A percentile compares a stretch with the other conserved stretches of the same genome.
Evolutionary conservation across 2,113 vertebrate species (phyloP).

Genomic region (Zapus hudsonius): DNA sequence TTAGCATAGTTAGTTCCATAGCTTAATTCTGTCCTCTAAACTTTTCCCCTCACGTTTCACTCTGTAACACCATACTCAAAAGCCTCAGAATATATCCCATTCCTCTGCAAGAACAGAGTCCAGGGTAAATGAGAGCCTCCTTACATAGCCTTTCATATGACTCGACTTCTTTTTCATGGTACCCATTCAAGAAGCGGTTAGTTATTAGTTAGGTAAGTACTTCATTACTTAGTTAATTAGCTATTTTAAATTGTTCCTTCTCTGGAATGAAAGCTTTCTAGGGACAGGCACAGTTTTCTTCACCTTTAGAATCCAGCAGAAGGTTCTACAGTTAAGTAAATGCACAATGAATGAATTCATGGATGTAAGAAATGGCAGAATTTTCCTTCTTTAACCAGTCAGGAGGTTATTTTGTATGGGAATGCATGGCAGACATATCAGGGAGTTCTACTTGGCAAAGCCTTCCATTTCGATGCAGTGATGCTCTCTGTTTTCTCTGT

Average conservation of each 20-base stretch:
- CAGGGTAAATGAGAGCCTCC: neutral
- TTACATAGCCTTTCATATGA: neutral
- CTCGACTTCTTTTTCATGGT: neutral
- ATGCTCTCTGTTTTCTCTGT: neutral
- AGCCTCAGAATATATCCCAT: neutral
- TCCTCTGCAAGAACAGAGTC: neutral
- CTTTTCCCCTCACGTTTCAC: neutral
- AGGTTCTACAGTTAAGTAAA: neutral
- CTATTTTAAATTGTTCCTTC: neutral
- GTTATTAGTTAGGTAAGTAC: neutral
- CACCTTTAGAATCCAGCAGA: neutral
- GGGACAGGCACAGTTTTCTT: neutral
- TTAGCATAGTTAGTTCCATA: too few relatives aligned
- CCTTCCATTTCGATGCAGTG: neutral
- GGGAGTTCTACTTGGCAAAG: neutral
- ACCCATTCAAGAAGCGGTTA: neutral
- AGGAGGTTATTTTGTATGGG: neutral
- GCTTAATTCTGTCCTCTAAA: neutral
- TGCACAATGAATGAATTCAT: neutral
- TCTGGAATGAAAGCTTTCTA: neutral
- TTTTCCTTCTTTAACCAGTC: neutral
- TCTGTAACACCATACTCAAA: neutral
- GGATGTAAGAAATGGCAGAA: neutral
- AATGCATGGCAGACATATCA: neutral
- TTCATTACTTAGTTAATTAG: slow-evolving; percentile 2